Evolutionary conservation across 1,140 invertebrate genomes (phyloP).

Genomic region (Zaprionus inermis): DNA sequence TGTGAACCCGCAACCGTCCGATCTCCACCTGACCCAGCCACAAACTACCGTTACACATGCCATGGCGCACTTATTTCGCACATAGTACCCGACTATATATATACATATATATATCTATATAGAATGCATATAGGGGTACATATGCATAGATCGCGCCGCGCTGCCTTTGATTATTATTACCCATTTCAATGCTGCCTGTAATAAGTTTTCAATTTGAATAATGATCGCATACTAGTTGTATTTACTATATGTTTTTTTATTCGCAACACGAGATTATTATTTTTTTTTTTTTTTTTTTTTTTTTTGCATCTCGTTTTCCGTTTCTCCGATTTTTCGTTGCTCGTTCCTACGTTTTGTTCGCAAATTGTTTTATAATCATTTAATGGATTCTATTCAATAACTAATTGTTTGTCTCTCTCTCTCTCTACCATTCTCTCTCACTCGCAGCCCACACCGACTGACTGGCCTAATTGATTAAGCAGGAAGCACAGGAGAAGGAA

Average conservation of each 20-base stretch:
- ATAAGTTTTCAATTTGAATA: slow-evolving; percentile 51
- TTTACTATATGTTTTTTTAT: slow-evolving; percentile 1
- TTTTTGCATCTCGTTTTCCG: background rate
- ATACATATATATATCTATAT: background rate
- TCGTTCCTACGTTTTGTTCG: slow-evolving; percentile 8
- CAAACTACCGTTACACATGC: slow-evolving; percentile 24
- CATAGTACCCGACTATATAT: slow-evolving; percentile 7
- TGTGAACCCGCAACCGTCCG: background rate
- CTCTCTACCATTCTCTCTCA: slow-evolving; percentile 33
- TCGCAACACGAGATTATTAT: slow-evolving; percentile 26
- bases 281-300: slow-evolving; percentile 8
- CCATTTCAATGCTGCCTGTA: slow-evolving; percentile 28
- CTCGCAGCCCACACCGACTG: slow-evolving; percentile 44
- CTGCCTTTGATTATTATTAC: slow-evolving; percentile 36
- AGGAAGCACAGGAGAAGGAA: slow-evolving; percentile 1
- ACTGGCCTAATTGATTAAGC: slow-evolving; percentile 55
- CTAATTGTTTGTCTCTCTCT: slow-evolving; percentile 5
- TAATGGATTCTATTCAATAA: slow-evolving; percentile 41
- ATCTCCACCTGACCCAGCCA: background rate
- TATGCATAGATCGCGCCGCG: slow-evolving; percentile 7
- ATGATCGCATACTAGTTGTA: slow-evolving; percentile 23
- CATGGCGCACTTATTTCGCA: slow-evolving; percentile 30
- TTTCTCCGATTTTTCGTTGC: background rate
- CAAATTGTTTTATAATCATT: slow-evolving; percentile 33
- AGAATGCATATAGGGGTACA: background rate